A percentile compares a stretch with the other conserved stretches of the same genome.
phyloP scores from a whole-genome alignment of 2,113 vertebrate species.

The Ammodytes marinus region DNA sequence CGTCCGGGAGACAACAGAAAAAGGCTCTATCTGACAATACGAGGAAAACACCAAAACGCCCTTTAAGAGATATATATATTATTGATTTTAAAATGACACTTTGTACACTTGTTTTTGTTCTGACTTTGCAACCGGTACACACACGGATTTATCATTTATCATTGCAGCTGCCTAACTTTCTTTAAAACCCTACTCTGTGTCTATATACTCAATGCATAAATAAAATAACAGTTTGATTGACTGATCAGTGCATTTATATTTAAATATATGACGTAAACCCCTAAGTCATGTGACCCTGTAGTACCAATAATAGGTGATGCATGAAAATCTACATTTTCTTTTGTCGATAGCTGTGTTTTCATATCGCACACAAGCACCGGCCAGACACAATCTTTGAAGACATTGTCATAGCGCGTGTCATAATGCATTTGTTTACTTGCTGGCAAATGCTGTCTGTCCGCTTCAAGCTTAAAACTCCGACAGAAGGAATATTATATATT shows the following conservation, averaged over 20 bases:
- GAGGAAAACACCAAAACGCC: slow-evolving; percentile 85
- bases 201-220: slow-evolving; percentile 28
- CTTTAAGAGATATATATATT: slow-evolving; percentile 85
- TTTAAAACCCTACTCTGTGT: slow-evolving; percentile 35
- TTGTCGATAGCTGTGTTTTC: slow-evolving; percentile 13
- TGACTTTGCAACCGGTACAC: slow-evolving; percentile 77
- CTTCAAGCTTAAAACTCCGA: slow-evolving; percentile 6
- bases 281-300: slow-evolving; percentile 70
- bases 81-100: slow-evolving; percentile 84
- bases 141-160: slow-evolving; percentile 49
- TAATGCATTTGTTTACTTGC: slow-evolving; percentile 14
- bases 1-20: slow-evolving; percentile 82
- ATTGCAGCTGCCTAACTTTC: slow-evolving; percentile 84
- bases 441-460: slow-evolving; percentile 9
- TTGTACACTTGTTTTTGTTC: slow-evolving; percentile 82
- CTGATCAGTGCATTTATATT: slow-evolving; percentile 53
- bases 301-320: slow-evolving; percentile 58
- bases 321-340: slow-evolving; percentile 16
- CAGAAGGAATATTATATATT: slow-evolving; percentile 4
- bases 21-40: slow-evolving; percentile 84
- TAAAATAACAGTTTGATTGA: slow-evolving; percentile 46
- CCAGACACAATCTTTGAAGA: slow-evolving; percentile 2
- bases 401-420: slow-evolving; percentile 7
- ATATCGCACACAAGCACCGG: not conserved
- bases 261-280: slow-evolving; percentile 41